Conservation (phyloP, 2,888 invertebrate species). For the Patella caerulea region DNA sequence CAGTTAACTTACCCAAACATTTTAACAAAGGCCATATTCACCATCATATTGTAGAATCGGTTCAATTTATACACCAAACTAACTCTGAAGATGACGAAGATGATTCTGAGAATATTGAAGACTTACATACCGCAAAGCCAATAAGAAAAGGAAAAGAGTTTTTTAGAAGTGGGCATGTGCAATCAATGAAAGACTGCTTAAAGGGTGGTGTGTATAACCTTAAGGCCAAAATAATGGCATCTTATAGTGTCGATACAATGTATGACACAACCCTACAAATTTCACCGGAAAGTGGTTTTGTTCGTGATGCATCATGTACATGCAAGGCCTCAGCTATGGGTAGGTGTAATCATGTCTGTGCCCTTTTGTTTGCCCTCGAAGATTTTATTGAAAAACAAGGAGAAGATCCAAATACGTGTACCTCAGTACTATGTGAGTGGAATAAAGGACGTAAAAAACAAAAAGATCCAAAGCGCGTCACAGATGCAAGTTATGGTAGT, state of each 20-base stretch:
- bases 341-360: background rate
- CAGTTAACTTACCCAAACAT: slow-evolving; percentile 13
- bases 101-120: slow-evolving; percentile 26
- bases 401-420: background rate
- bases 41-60: slow-evolving; percentile 35
- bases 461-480: background rate
- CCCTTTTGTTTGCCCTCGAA: background rate
- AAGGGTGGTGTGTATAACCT: slow-evolving; percentile 28
- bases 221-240: slow-evolving; percentile 31
- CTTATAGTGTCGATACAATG: slow-evolving; percentile 4
- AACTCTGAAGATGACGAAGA: slow-evolving; percentile 13
- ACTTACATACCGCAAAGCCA: slow-evolving; percentile 33
- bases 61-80: slow-evolving; percentile 22
- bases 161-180: slow-evolving; percentile 29
- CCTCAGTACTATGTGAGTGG: background rate
- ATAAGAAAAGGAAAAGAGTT: slow-evolving; percentile 18
- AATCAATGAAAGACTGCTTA: slow-evolving; percentile 26
- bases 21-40: slow-evolving; percentile 31
- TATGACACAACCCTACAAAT: background rate
- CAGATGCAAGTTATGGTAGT: background rate
- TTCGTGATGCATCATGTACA: background rate
- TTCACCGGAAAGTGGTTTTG: background rate
- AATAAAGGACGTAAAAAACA: background rate
- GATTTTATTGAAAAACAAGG: background rate
- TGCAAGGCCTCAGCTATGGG: background rate